These are phyloP conservation scores for Zaprionus ghesquierei DNA, from an alignment of 1,140 invertebrate species.

Conservation along the genomic window DNA sequence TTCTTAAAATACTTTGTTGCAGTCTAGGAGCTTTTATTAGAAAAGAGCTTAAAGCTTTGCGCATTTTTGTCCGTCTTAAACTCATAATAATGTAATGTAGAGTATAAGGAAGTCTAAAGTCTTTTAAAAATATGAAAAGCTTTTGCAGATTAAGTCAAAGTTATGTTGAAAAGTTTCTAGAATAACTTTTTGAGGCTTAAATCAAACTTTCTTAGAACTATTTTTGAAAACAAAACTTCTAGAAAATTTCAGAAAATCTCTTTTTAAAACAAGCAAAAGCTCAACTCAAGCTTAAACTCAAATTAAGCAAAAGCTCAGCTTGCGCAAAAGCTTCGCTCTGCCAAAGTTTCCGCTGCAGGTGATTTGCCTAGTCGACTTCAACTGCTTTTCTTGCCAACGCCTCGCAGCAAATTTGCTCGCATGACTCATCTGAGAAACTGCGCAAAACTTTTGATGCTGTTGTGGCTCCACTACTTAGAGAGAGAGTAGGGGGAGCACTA, in stretches of 20 bases:
- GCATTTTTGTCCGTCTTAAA: too few relatives aligned
- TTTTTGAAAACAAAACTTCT: too few relatives aligned
- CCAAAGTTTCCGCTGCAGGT: neutral
- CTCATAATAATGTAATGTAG: too few relatives aligned
- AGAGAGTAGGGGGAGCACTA: neutral
- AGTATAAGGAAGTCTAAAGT: too few relatives aligned
- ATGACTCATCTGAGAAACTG: conserved; percentile 26
- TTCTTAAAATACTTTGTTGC: too few relatives aligned
- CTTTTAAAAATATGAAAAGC: too few relatives aligned
- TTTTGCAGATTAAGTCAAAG: neutral
- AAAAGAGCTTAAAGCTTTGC: neutral
- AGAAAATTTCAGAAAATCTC: too few relatives aligned
- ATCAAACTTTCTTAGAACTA: too few relatives aligned
- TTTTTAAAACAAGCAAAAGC: neutral
- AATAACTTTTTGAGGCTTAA: too few relatives aligned
- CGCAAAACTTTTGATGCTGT: conserved; percentile 34
- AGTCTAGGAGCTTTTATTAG: neutral
- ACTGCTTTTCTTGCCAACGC: neutral
- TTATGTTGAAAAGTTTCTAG: neutral
- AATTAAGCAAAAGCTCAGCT: neutral
- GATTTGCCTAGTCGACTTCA: neutral
- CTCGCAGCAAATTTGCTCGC: neutral
- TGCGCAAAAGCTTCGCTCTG: too few relatives aligned
- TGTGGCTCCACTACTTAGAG: neutral
- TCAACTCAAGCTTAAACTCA: neutral